phyloP scores from a whole-genome alignment of 2,113 vertebrate genomes.

The Saguinus midas region DNA sequence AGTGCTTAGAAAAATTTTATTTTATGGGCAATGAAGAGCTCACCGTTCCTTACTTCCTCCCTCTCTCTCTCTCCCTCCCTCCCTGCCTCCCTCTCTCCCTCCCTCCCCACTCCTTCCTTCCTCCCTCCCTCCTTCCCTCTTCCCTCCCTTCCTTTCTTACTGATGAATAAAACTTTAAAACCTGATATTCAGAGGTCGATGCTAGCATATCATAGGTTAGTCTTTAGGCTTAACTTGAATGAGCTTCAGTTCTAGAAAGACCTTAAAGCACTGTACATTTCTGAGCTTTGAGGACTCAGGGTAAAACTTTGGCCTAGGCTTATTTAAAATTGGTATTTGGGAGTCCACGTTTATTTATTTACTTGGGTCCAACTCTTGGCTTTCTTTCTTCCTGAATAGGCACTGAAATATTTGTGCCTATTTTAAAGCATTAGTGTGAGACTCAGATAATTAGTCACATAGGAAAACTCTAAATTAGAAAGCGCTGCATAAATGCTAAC shows the following conservation, averaged over 20 bases:
- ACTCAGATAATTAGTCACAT: neutral
- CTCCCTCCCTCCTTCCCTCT: neutral
- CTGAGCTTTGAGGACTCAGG: neutral
- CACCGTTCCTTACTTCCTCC: fast-evolving
- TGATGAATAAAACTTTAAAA: neutral
- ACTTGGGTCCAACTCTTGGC: neutral
- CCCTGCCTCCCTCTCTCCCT: too few relatives aligned
- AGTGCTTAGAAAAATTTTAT: neutral
- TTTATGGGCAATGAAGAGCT: neutral
- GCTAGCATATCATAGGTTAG: neutral
- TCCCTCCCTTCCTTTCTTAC: neutral
- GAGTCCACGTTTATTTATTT: neutral
- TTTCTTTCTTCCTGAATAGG: neutral
- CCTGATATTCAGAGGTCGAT: neutral
- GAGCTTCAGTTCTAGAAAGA: neutral
- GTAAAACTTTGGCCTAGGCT: neutral
- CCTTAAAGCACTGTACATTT: neutral
- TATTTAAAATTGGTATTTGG: neutral
- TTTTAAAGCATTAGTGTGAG: neutral
- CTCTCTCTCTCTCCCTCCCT: too few relatives aligned
- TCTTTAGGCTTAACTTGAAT: neutral
- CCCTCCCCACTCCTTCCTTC: fast-evolving
- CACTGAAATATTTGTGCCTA: neutral
- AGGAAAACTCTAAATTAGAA: neutral
- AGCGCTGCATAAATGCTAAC: neutral